phyloP scores from a whole-genome alignment of 1,140 invertebrate species.

The Eueides isabella region DNA sequence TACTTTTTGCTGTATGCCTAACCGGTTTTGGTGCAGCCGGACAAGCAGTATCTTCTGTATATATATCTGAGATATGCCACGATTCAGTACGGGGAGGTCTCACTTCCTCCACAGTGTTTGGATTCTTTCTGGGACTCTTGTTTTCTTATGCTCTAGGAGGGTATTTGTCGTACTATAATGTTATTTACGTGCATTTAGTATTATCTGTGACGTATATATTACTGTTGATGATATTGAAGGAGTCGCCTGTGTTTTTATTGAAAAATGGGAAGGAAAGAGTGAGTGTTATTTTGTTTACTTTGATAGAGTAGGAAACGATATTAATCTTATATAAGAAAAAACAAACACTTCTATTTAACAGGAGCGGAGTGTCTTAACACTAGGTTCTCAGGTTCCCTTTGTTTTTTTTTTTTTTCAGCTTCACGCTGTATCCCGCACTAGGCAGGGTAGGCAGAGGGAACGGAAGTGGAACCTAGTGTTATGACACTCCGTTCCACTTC shows the following conservation, averaged over 20 bases:
- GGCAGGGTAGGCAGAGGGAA: no score
- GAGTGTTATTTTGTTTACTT: constrained; percentile 19
- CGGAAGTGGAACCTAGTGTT: no score
- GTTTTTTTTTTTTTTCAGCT: no score
- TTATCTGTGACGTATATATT: constrained; percentile 61
- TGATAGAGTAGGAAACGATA: not conserved
- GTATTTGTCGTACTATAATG: constrained; percentile 52
- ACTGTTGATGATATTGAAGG: constrained; percentile 56
- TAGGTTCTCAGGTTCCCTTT: no score
- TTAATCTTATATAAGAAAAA: not conserved
- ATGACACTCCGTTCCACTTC: no score
- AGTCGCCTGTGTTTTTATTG: constrained; percentile 65
- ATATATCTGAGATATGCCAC: constrained; percentile 67
- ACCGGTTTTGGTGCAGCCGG: constrained; percentile 61
- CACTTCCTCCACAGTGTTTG: constrained; percentile 58
- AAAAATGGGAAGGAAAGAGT: constrained; percentile 63
- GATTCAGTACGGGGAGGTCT: constrained; percentile 65
- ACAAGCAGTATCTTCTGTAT: constrained; percentile 59
- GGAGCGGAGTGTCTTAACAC: no score
- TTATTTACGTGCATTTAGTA: constrained; percentile 56
- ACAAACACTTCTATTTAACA: no score
- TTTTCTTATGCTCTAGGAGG: constrained; percentile 64
- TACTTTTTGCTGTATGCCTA: constrained; percentile 50
- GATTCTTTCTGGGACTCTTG: constrained; percentile 60
- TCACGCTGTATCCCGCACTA: no score